Evolutionary conservation across 1,140 invertebrate species (phyloP), one percentile per base, ranked within the genome.

Genomic region (Orius laevigatus): DNA sequence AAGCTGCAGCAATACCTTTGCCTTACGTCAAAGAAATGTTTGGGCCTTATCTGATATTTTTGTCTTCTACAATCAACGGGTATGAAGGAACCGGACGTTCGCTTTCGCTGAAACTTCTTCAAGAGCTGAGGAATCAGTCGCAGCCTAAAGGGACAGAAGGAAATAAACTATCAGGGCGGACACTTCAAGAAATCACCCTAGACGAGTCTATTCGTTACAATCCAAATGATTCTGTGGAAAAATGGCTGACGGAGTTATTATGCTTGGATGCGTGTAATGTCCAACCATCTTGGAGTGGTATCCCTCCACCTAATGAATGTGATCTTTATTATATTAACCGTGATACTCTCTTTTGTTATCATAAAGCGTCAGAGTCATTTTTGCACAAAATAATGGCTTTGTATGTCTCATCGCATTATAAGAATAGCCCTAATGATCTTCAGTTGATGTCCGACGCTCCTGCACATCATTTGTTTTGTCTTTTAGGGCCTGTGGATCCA

Each of bases 391-490:
- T 99, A 0, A 87, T 98, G 50, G 76, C 86, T 31, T 75, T 99
- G 4, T 96, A 92, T 63, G 94, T 98, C 0, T 78, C 95, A 0
- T 97, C 94, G 10, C 95, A 99, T 72, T 98, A 99, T 62, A 97
- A 95, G 77, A 99, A 99, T 66, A 91, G 84, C 48, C 96, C 96
- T 1, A 97, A 99, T 71, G 96, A 99, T 70, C 69, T 99, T 8
- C 94, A 98, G 72, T 84, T 98, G 76, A 76, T 99, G 67, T 94
- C 93, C 9, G 96, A 99, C 72, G 94, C 95, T 8, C 95, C 95
- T 0, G 92, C 91, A 3, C 95, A 99, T 70, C 87, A 96, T 66
- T 63, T 99, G 14, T 99, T 98, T 69, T 94, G 90, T 60, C 67
- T 99, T 11, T 68, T 98, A 42, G 89, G 89, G 0, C 92, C 94